phyloP scores from a whole-genome alignment of 1,140 invertebrate species.

The Odontomachus brunneus region DNA sequence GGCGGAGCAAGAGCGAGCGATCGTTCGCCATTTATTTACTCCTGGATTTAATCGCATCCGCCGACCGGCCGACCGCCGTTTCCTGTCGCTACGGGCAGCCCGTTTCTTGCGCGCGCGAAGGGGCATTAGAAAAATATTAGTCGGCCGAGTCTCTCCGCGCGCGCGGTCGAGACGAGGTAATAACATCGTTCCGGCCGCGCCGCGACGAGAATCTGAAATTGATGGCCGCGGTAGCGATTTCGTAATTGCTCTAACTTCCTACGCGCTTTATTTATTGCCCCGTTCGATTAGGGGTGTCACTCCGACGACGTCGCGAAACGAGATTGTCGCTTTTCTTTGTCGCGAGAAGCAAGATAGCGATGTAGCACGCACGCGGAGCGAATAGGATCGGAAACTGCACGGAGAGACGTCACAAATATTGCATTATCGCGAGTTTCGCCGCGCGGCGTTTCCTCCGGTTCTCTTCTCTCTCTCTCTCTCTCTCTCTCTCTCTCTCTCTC shows the following conservation, averaged over 20 bases:
- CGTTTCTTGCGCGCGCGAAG: constrained; percentile 41
- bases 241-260: constrained; percentile 43
- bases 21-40: constrained; percentile 68
- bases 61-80: constrained; percentile 58
- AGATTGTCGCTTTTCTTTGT: background rate
- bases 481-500: background rate
- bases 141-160: background rate
- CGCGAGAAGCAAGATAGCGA: background rate
- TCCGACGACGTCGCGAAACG: background rate
- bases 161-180: constrained; percentile 39
- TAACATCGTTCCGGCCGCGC: constrained; percentile 39
- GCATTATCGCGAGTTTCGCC: background rate
- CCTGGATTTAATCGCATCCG: constrained; percentile 70
- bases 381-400: too few species aligned
- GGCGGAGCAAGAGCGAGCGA: constrained; percentile 4
- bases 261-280: constrained; percentile 35
- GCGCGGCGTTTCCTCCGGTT: too few species aligned
- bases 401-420: constrained; percentile 17
- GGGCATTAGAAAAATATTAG: constrained; percentile 50
- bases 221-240: constrained; percentile 49
- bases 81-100: constrained; percentile 64
- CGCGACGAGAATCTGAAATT: constrained; percentile 46
- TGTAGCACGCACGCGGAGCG: too few species aligned
- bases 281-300: constrained; percentile 4
- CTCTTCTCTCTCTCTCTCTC: too few species aligned